A percentile compares a stretch with the other conserved stretches of the same genome.
Evolutionary conservation across 2,888 invertebrate species (phyloP).

Genomic region (Crepidodera aurea): DNA sequence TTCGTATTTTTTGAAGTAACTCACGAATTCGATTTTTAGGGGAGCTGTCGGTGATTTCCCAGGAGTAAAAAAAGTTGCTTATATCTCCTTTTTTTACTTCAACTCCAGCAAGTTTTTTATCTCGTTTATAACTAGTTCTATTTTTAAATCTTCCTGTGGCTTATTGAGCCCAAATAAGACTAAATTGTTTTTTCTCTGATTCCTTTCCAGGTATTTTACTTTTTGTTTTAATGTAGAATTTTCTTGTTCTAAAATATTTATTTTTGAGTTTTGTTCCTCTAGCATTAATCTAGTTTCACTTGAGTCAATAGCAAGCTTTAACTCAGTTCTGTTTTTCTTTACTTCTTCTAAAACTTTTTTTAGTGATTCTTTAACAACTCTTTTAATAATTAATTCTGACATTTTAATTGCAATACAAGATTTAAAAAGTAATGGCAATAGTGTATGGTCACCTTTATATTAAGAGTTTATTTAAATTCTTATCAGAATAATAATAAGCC

Average conservation of each 20-base stretch:
- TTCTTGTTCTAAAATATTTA: background rate
- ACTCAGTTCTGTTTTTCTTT: background rate
- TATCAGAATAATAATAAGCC: no score
- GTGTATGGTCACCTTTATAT: no score
- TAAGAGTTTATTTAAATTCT: no score
- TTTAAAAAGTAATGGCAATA: no score
- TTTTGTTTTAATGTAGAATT: background rate
- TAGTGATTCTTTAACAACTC: conserved; percentile 2
- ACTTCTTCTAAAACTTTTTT: conserved; percentile 6
- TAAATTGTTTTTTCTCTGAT: no score
- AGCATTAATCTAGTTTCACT: no score
- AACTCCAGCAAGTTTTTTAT: conserved; percentile 4
- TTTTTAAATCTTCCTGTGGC: conserved; percentile 1
- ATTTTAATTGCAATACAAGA: background rate
- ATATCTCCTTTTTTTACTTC: conserved; percentile 1
- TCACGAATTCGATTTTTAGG: background rate
- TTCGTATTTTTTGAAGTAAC: no score
- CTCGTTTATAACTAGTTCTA: background rate
- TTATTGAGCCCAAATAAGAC: background rate
- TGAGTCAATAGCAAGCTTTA: conserved; percentile 1
- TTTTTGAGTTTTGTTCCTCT: background rate
- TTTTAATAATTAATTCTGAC: background rate
- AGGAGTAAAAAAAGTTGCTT: background rate
- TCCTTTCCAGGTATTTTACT: background rate
- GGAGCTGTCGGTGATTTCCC: background rate